Evolutionary conservation across 2,797 vertebrate species (phyloP).

Genomic region (Sebastes steindachneri): DNA sequence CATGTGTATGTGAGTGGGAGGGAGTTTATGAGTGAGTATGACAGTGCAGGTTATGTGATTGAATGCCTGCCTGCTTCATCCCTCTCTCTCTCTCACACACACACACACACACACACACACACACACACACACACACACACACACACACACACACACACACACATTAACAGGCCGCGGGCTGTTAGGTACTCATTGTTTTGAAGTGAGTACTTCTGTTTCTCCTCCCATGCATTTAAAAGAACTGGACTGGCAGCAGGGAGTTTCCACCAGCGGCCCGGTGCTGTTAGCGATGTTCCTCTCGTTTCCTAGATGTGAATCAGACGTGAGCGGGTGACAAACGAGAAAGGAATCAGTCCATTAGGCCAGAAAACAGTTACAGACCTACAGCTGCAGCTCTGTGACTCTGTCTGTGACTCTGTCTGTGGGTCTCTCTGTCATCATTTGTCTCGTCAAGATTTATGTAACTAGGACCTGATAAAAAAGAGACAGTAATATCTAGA

Average conservation of each 20-base stretch:
- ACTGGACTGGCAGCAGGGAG: conserved; percentile 29
- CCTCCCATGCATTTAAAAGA: conserved; percentile 32
- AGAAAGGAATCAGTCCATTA: conserved; percentile 9
- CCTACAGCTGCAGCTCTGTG: background rate
- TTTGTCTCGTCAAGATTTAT: background rate
- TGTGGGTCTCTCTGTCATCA: background rate
- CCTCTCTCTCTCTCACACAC: background rate
- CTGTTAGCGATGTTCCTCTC: background rate
- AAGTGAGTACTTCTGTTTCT: conserved; percentile 40
- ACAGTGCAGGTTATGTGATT: conserved; percentile 50
- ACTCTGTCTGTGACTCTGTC: background rate
- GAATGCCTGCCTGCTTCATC: conserved; percentile 18
- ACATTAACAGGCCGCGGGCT: background rate
- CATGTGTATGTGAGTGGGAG: conserved; percentile 9
- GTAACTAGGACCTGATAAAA: background rate
- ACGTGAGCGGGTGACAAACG: background rate
- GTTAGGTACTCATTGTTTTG: conserved; percentile 28
- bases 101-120: conserved; percentile 4
- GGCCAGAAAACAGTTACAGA: background rate
- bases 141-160: background rate
- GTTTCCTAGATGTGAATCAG: conserved; percentile 18
- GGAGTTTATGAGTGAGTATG: conserved; percentile 42
- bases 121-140: conserved; percentile 1
- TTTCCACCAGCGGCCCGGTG: conserved; percentile 36
- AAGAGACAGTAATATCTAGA: background rate